Percentiles rank a stretch among this genome's conserved stretches.
These are phyloP conservation scores for Gasterosteus nipponicus DNA, from an alignment of 2,113 vertebrate genomes.

Conservation along the genomic window DNA sequence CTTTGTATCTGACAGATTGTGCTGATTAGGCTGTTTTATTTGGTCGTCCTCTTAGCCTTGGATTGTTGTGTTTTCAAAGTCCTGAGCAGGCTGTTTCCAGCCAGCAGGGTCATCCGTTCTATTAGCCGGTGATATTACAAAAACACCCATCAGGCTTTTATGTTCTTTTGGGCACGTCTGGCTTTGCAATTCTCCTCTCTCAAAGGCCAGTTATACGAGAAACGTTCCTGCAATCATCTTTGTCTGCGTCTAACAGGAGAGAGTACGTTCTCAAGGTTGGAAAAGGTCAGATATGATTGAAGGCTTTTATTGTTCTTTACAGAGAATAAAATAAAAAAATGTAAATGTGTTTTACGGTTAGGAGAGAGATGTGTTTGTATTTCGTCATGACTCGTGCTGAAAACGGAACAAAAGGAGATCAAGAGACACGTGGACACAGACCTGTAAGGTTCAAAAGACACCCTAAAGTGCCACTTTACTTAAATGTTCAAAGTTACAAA, in stretches of 20 bases:
- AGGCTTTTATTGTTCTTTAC: conserved; percentile 57
- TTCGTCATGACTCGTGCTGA: conserved; percentile 1
- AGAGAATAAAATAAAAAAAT: conserved; percentile 35
- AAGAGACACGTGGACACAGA: conserved; percentile 56
- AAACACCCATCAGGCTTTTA: conserved; percentile 73
- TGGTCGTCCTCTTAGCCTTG: conserved; percentile 51
- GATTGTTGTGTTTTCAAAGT: conserved; percentile 64
- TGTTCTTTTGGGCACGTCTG: conserved; percentile 44
- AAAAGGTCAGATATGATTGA: conserved; percentile 72
- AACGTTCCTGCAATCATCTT: conserved; percentile 43
- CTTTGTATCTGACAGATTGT: conserved; percentile 43
- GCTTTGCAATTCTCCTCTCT: conserved; percentile 54
- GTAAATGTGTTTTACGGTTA: conserved; percentile 40
- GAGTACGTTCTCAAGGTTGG: conserved; percentile 56
- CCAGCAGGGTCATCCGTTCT: conserved; percentile 66
- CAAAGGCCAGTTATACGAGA: conserved; percentile 45
- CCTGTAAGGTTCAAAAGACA: conserved; percentile 78
- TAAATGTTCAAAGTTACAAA: conserved; percentile 77
- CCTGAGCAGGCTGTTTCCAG: conserved; percentile 60
- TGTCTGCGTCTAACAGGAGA: conserved; percentile 43
- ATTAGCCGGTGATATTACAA: conserved; percentile 71
- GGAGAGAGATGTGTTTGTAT: conserved; percentile 23
- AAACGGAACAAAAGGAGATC: conserved; percentile 22
- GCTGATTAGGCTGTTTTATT: conserved; percentile 58
- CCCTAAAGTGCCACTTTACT: conserved; percentile 77